Percentiles rank a stretch among this genome's conserved stretches.
These are phyloP conservation scores for Lepus timidus DNA, from an alignment of 2,113 vertebrate species.

Conservation along the genomic window DNA sequence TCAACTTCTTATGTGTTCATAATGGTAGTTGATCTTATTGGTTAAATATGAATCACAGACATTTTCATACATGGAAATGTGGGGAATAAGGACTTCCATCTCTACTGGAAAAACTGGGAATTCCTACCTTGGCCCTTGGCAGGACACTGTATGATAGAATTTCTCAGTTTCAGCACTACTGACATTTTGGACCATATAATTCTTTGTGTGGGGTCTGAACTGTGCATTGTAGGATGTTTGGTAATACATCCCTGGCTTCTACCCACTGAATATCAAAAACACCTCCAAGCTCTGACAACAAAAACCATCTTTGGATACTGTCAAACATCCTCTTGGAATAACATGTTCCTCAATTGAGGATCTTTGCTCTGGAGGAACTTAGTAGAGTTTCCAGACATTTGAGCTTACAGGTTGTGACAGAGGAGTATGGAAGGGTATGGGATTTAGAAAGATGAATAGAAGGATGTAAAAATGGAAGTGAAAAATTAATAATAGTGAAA, in stretches of 20 bases:
- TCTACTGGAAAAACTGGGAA: neutral
- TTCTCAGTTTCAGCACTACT: neutral
- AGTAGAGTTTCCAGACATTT: neutral
- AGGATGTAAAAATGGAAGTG: neutral
- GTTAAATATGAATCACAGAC: neutral
- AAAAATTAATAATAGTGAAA: constrained; percentile 40
- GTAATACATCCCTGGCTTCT: neutral
- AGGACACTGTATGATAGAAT: neutral
- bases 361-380: neutral
- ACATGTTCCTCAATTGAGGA: neutral
- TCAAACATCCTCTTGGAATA: neutral
- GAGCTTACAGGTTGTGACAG: neutral
- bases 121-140: neutral
- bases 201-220: neutral
- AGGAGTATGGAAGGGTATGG: neutral
- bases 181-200: neutral
- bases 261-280: neutral
- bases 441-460: neutral
- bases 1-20: neutral
- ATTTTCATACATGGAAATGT: neutral
- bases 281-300: neutral
- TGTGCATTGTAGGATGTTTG: neutral
- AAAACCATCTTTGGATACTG: neutral
- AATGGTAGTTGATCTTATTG: neutral
- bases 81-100: neutral